Evolutionary conservation across 2,113 vertebrate genomes (phyloP), one percentile per base, ranked within the genome.

Genomic region (Stictonetta naevosa): DNA sequence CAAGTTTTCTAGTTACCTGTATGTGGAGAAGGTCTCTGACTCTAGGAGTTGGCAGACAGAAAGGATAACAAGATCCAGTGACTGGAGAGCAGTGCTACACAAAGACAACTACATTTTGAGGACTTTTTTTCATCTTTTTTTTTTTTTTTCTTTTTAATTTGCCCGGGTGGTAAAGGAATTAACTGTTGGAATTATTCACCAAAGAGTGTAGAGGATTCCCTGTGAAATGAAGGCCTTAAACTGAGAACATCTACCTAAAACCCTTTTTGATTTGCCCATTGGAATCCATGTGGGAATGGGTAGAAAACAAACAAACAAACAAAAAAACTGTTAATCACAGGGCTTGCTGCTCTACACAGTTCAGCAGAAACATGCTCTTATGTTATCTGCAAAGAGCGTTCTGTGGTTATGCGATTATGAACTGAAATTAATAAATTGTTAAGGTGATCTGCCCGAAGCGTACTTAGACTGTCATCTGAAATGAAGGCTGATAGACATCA

Each of bases 351-450:
- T 77, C 74, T 42, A 42, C 58, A 56, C 17, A n/a, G 29, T 46
- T 86, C 25, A 66, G n/a, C n/a, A 63, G 46, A 77, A 90, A 59
- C n/a, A 19, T 26, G 31, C 25, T 74, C 76, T 53, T 40, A n/a
- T 1, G 6, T 31, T 94, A 71, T 46, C 71, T 69, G 28, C 33
- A 55, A 84, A 58, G 74, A 83, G 34, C 1, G 7, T 75, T 76
- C 71, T 29, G 63, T 50, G 63, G 62, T 68, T 90, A 63, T 29
- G 60, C 76, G 72, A 90, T 73, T 68, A 58, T 4, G 5, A 78
- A 23, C 44, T 63, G 44, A 90, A 95, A 90, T 92, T 88, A 88
- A 90, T 88, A 90, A 83, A 93, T 59, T 84, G 40, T 75, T 95
- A 63, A 69, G 48, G 71, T 90, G 67, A 77, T 53, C 62, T 95